Evolutionary conservation across 2,113 vertebrate species (phyloP).

Genomic region (Triplophysa dalaica): DNA sequence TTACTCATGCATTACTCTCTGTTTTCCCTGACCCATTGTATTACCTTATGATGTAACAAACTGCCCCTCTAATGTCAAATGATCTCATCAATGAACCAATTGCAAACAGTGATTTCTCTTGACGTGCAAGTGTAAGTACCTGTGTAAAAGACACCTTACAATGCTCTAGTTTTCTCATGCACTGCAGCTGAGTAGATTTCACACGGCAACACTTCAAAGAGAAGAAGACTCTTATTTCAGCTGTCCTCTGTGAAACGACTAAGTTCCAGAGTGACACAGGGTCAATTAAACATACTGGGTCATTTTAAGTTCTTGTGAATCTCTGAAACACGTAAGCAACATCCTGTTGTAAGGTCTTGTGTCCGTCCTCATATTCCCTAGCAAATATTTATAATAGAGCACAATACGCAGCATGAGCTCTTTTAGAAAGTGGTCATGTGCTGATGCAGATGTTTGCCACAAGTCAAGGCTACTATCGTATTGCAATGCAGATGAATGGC

Average conservation of each 20-base stretch:
- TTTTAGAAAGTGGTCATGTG: neutral
- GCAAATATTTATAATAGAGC: neutral
- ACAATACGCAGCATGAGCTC: neutral
- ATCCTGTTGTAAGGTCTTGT: neutral
- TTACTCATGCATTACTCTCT: neutral
- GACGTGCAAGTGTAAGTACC: constrained; percentile 6
- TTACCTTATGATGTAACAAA: constrained; percentile 14
- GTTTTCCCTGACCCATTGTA: neutral
- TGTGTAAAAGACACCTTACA: neutral
- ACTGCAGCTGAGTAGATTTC: neutral
- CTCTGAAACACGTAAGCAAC: neutral
- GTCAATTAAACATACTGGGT: neutral
- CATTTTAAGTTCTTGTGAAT: neutral
- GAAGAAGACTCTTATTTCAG: neutral
- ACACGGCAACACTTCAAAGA: neutral
- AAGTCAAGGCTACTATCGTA: neutral
- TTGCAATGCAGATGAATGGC: neutral
- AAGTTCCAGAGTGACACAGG: constrained; percentile 1
- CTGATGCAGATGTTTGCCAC: constrained; percentile 8
- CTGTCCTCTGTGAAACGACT: neutral
- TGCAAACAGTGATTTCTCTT: neutral
- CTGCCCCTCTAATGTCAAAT: neutral
- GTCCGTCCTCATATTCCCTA: neutral
- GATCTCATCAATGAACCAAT: constrained; percentile 4
- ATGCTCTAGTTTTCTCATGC: neutral